These are phyloP conservation scores for Neocrepidodera transversa DNA, from an alignment of 2,888 invertebrate species.

Conservation along the genomic window DNA sequence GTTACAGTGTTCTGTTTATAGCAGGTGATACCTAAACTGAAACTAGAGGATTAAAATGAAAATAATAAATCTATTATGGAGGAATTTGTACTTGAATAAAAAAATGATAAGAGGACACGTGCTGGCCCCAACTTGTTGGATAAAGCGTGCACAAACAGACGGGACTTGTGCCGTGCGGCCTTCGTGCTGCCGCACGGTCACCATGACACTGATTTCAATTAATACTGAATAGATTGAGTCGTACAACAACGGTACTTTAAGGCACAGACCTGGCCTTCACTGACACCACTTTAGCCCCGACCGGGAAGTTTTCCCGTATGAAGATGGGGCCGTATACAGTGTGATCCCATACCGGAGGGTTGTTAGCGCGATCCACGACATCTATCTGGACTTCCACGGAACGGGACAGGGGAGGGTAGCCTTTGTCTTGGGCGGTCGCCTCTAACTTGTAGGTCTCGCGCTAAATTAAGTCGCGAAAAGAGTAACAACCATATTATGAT, in stretches of 20 bases:
- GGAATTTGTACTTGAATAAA: constrained; percentile 31
- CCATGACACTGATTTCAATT: constrained; percentile 42
- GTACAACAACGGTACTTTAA: constrained; percentile 37
- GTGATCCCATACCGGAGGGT: constrained; percentile 97
- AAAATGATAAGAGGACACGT: constrained; percentile 63
- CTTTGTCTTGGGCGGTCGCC: constrained; percentile 98
- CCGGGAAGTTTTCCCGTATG: constrained; percentile 97
- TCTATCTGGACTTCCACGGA: constrained; percentile 98
- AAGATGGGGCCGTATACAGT: constrained; percentile 95
- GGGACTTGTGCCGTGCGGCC: constrained; percentile 59
- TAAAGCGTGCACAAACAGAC: constrained; percentile 62
- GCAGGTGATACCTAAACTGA: too few relatives aligned
- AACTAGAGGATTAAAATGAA: too few relatives aligned
- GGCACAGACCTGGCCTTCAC: constrained; percentile 97
- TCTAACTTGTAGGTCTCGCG: constrained; percentile 98
- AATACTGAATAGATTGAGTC: constrained; percentile 48
- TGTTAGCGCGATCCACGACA: constrained; percentile 97
- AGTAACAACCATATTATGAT: constrained; percentile 39
- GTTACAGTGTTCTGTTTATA: too few relatives aligned
- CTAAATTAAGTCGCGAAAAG: constrained; percentile 60
- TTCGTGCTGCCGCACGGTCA: constrained; percentile 58
- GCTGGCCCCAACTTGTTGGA: constrained; percentile 64
- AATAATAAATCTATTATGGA: too few relatives aligned
- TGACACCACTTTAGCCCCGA: constrained; percentile 97
- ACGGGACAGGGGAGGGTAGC: constrained; percentile 92